phyloP scores from a whole-genome alignment of 2,888 invertebrate genomes.

The Brachypalpus laphriformis region DNA sequence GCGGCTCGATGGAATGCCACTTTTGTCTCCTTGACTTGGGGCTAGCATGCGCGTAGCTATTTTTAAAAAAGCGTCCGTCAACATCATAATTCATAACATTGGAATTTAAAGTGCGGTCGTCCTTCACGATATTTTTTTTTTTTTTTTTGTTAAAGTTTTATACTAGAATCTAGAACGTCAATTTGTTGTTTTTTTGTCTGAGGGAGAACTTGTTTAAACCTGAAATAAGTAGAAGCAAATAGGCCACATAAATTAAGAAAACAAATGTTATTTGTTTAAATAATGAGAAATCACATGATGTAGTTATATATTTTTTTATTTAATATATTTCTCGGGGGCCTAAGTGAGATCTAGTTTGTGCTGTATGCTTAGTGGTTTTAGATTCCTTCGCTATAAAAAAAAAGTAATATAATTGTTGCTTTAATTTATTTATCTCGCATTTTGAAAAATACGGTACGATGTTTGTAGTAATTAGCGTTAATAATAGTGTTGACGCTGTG shows the following conservation, averaged over 20 bases:
- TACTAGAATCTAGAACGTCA: conserved; percentile 42
- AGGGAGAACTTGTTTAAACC: conserved; percentile 19
- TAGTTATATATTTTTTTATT: conserved; percentile 1
- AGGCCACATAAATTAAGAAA: conserved; percentile 27
- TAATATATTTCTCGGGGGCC: background rate
- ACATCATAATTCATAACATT: conserved; percentile 49
- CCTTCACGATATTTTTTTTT: conserved; percentile 33
- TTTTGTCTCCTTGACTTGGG: conserved; percentile 5
- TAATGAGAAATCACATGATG: conserved; percentile 45
- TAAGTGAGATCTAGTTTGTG: conserved; percentile 1
- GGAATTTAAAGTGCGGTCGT: conserved; percentile 55
- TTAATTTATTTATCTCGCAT: conserved; percentile 7
- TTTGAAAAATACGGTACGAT: background rate
- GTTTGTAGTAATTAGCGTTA: conserved; percentile 25
- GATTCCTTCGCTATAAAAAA: background rate
- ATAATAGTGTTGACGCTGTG: background rate
- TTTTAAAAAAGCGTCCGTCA: conserved; percentile 18
- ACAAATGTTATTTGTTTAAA: conserved; percentile 32
- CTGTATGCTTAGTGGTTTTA: background rate
- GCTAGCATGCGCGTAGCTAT: background rate
- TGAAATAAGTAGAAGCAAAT: conserved; percentile 43
- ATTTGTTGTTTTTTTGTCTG: conserved; percentile 19
- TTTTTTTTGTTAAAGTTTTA: background rate
- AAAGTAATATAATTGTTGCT: conserved; percentile 1
- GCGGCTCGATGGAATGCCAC: background rate